Conservation (phyloP, 2,888 invertebrate species). For the Drosophila rellima region DNA sequence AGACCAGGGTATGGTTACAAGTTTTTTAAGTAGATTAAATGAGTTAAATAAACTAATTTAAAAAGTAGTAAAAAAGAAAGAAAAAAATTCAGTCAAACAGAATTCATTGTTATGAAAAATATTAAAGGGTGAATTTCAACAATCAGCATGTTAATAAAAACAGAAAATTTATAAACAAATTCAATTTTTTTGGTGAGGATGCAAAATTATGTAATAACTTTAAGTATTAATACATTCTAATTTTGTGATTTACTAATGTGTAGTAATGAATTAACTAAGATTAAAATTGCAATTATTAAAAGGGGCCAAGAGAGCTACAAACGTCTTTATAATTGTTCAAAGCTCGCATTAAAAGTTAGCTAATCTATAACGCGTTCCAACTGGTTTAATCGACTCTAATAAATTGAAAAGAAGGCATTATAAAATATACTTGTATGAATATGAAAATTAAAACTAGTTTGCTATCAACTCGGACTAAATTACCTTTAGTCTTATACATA, state of each 20-base stretch:
- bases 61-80: neutral
- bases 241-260: too few relatives aligned
- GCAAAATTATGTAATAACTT: too few relatives aligned
- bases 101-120: too few relatives aligned
- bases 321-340: neutral
- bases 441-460: constrained; percentile 24
- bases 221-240: too few relatives aligned
- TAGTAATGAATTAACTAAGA: neutral
- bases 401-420: neutral
- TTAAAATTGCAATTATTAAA: neutral
- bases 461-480: constrained; percentile 16
- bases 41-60: neutral
- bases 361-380: neutral
- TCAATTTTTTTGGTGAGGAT: too few relatives aligned
- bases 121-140: too few relatives aligned
- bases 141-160: too few relatives aligned
- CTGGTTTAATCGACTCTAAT: constrained; percentile 5
- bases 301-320: neutral
- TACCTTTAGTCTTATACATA: constrained; percentile 2
- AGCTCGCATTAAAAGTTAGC: neutral
- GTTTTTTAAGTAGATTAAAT: constrained; percentile 5
- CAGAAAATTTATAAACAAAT: too few relatives aligned
- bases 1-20: neutral
- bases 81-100: too few relatives aligned
- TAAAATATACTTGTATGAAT: neutral